phyloP scores from a whole-genome alignment of 2,797 vertebrate genomes.

The Chrosomus eos region DNA sequence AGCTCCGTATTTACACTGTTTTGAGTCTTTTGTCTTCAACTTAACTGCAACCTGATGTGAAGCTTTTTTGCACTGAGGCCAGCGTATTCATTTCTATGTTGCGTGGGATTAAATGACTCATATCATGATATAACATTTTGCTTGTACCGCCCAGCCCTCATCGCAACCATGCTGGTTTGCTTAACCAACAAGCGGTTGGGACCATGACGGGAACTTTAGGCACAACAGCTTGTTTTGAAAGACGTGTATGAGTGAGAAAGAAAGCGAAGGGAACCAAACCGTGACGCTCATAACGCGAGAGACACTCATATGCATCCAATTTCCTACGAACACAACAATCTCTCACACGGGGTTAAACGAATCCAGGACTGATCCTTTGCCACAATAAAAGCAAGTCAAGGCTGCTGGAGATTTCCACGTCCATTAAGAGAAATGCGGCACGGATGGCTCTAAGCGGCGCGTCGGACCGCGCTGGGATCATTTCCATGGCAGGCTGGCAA shows the following conservation, averaged over 20 bases:
- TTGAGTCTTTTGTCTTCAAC: not conserved
- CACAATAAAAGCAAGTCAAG: slow-evolving; percentile 48
- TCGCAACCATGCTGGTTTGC: not conserved
- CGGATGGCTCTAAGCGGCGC: slow-evolving; percentile 67
- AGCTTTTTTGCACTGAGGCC: not conserved
- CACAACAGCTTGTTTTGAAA: slow-evolving; percentile 38
- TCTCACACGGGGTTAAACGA: slow-evolving; percentile 33
- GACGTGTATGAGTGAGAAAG: slow-evolving; percentile 4
- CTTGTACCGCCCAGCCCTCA: not conserved
- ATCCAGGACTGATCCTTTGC: slow-evolving; percentile 41
- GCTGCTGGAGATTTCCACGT: slow-evolving; percentile 46
- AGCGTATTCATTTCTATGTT: not conserved
- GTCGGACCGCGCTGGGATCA: slow-evolving; percentile 72
- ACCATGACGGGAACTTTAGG: slow-evolving; percentile 10
- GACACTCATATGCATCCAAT: slow-evolving; percentile 53
- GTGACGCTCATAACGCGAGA: slow-evolving; percentile 11
- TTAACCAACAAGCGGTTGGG: slow-evolving; percentile 21
- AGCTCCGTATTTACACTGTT: not conserved
- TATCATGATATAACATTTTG: not conserved
- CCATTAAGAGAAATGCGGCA: slow-evolving; percentile 66
- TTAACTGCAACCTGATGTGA: not conserved
- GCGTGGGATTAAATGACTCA: not conserved
- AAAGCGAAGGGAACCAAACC: slow-evolving; percentile 23
- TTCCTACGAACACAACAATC: slow-evolving; percentile 53
- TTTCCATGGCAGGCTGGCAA: slow-evolving; percentile 74